Evolutionary conservation across 2,888 invertebrate genomes (phyloP).

Genomic region (Calliphora vomitoria): DNA sequence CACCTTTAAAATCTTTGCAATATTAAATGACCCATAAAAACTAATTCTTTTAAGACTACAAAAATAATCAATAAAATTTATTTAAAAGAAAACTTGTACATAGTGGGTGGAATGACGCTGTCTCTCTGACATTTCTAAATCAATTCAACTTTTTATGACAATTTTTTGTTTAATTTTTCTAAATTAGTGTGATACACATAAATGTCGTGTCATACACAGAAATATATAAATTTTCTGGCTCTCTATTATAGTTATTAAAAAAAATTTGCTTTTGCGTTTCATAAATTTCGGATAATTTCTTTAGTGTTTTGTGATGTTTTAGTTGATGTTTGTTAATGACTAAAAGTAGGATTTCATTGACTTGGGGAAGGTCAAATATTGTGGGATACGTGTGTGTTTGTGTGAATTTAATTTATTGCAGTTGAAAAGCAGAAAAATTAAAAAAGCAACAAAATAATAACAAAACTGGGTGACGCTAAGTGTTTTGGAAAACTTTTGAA

Average conservation of each 20-base stretch:
- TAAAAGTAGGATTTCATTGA: background rate
- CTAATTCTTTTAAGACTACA: background rate
- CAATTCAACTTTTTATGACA: background rate
- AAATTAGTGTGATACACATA: slow-evolving; percentile 8
- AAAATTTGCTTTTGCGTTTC: background rate
- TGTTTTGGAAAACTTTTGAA: background rate
- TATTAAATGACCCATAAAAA: background rate
- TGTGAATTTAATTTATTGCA: slow-evolving; percentile 33
- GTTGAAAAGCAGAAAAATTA: background rate
- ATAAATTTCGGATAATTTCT: background rate
- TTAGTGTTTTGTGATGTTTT: background rate
- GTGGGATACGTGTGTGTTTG: background rate
- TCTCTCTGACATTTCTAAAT: background rate
- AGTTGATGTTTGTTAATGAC: background rate
- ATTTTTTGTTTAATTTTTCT: background rate
- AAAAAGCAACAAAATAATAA: background rate
- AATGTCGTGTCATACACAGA: slow-evolving; percentile 39
- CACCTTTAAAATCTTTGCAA: background rate
- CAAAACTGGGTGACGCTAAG: background rate
- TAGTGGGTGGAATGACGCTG: background rate
- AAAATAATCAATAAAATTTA: background rate
- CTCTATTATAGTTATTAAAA: background rate
- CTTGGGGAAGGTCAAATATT: slow-evolving; percentile 7
- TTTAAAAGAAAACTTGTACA: background rate
- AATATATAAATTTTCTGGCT: slow-evolving; percentile 11